Conservation (phyloP, 2,797 vertebrate species). For the Varecia variegata region DNA sequence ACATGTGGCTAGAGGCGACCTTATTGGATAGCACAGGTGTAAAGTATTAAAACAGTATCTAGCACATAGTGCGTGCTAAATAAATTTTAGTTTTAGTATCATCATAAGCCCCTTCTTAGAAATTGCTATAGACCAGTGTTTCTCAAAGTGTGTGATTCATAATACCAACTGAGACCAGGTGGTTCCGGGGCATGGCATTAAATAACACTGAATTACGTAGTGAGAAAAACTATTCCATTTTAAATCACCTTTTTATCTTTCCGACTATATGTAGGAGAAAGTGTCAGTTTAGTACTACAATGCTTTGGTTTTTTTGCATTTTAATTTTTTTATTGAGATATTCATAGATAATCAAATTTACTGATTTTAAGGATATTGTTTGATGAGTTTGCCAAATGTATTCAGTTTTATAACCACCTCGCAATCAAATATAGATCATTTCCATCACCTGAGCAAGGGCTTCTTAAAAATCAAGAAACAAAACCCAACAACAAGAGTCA, state of each 20-base stretch:
- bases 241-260: conserved; percentile 15
- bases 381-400: conserved; percentile 4
- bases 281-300: background rate
- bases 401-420: background rate
- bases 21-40: background rate
- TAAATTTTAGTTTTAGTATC: conserved; percentile 11
- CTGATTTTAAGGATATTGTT: background rate
- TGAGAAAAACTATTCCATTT: background rate
- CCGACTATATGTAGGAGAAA: background rate
- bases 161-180: background rate
- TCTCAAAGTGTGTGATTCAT: background rate
- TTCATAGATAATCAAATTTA: background rate
- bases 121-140: background rate
- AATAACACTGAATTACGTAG: background rate
- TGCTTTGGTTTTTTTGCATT: background rate
- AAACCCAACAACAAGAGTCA: background rate
- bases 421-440: background rate
- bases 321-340: background rate
- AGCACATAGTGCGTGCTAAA: background rate
- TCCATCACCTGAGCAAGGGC: background rate
- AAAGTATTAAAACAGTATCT: background rate
- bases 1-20: background rate
- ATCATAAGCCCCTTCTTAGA: background rate
- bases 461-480: conserved; percentile 20
- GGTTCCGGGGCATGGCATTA: background rate